Evolutionary conservation across 2,797 vertebrate genomes (phyloP).

Genomic region (Enteromius afrohamiltoni): DNA sequence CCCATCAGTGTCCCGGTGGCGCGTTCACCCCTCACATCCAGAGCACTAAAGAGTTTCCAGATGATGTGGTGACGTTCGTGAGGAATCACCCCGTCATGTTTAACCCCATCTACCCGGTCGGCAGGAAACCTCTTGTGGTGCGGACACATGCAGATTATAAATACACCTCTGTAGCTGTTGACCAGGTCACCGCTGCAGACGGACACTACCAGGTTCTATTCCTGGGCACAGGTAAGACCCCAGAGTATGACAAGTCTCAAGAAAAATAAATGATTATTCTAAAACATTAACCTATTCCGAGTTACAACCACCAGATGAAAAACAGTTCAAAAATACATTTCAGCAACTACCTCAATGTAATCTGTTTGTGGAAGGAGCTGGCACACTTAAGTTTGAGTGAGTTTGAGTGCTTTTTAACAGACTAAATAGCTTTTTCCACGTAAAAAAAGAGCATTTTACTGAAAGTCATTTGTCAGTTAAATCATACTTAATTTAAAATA

Average conservation of each 20-base stretch:
- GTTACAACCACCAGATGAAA: neutral
- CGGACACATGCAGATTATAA: slow-evolving; percentile 90
- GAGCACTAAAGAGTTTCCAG: slow-evolving; percentile 96
- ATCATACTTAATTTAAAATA: neutral
- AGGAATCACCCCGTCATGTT: slow-evolving; percentile 97
- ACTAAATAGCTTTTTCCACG: neutral
- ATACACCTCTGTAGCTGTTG: slow-evolving; percentile 93
- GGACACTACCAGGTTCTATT: slow-evolving; percentile 95
- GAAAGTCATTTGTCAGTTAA: slow-evolving; percentile 2
- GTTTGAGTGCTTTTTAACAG: neutral
- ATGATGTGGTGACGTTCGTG: slow-evolving; percentile 96
- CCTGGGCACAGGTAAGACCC: slow-evolving; percentile 88
- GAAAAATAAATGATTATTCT: neutral
- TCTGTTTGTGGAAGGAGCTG: neutral
- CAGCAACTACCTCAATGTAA: neutral
- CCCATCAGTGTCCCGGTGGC: slow-evolving; percentile 90
- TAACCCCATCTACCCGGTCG: slow-evolving; percentile 91
- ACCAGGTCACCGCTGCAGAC: slow-evolving; percentile 91
- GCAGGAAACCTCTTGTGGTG: slow-evolving; percentile 89
- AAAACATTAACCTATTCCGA: neutral
- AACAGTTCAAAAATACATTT: neutral
- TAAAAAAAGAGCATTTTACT: neutral
- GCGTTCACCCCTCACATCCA: slow-evolving; percentile 93
- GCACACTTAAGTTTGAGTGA: neutral
- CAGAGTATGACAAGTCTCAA: neutral